phyloP scores from a whole-genome alignment of 2,113 vertebrate species.

The Eptesicus fuscus region DNA sequence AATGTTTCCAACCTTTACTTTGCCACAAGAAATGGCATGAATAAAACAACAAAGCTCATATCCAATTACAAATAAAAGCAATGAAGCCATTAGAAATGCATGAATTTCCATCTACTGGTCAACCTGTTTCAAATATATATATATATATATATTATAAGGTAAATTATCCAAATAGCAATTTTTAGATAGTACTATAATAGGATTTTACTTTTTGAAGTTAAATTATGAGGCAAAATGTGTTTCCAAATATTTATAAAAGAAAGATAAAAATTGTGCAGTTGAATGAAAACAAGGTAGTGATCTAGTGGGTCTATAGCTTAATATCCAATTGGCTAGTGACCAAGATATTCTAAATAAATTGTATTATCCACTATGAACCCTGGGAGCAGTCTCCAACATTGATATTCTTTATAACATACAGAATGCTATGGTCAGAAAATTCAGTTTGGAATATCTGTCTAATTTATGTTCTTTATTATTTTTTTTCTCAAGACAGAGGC shows the following conservation, averaged over 20 bases:
- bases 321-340: neutral
- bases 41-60: neutral
- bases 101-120: neutral
- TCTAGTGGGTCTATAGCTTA: neutral
- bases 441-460: neutral
- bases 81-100: neutral
- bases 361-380: neutral
- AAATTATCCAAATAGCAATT: neutral
- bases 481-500: neutral
- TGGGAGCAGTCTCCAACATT: neutral
- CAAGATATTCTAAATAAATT: neutral
- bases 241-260: slow-evolving; percentile 8
- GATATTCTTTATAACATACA: neutral
- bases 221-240: neutral
- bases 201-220: neutral
- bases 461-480: neutral
- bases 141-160: neutral
- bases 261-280: neutral
- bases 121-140: neutral
- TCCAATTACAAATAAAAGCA: neutral
- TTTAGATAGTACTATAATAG: neutral
- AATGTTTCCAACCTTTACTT: neutral
- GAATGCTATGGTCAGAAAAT: neutral
- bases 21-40: neutral
- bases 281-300: neutral